Evolutionary conservation across 2,797 vertebrate genomes (phyloP).

Genomic region (Thaleichthys pacificus): DNA sequence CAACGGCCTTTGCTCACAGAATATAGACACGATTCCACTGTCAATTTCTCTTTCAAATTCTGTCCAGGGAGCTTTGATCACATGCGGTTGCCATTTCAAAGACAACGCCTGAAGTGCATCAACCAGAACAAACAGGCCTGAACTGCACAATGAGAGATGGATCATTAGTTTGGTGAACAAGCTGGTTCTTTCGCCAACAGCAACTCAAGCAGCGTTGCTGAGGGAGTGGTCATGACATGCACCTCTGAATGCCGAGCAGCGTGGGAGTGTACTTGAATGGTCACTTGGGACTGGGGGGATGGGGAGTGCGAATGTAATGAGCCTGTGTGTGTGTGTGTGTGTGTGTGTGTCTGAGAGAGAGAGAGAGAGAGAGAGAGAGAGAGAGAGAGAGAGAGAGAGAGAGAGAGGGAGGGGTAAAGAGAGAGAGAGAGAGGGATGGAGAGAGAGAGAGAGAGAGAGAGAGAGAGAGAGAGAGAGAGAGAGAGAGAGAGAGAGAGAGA

Average conservation of each 20-base stretch:
- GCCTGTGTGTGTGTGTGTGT: constrained; percentile 3
- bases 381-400: too few species aligned
- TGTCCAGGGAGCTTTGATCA: background rate
- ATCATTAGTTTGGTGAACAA: constrained; percentile 12
- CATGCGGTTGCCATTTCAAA: background rate
- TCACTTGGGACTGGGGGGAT: constrained; percentile 32
- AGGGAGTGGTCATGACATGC: constrained; percentile 35
- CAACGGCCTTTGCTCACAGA: background rate
- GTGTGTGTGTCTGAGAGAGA: background rate
- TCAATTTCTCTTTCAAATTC: background rate
- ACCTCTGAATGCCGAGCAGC: constrained; percentile 57
- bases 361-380: background rate
- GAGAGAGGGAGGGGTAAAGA: background rate
- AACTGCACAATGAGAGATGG: background rate
- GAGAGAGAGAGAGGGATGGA: constrained; percentile 17
- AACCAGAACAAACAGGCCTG: constrained; percentile 5
- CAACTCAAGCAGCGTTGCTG: constrained; percentile 22
- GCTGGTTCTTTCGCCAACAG: constrained; percentile 23
- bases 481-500: too few species aligned
- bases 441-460: too few species aligned
- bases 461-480: background rate
- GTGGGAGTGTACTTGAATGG: constrained; percentile 34
- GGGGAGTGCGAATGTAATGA: constrained; percentile 9
- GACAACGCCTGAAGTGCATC: background rate
- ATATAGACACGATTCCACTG: constrained; percentile 7